Conservation (phyloP, 2,888 invertebrate species). For the Rhagonycha lutea region DNA sequence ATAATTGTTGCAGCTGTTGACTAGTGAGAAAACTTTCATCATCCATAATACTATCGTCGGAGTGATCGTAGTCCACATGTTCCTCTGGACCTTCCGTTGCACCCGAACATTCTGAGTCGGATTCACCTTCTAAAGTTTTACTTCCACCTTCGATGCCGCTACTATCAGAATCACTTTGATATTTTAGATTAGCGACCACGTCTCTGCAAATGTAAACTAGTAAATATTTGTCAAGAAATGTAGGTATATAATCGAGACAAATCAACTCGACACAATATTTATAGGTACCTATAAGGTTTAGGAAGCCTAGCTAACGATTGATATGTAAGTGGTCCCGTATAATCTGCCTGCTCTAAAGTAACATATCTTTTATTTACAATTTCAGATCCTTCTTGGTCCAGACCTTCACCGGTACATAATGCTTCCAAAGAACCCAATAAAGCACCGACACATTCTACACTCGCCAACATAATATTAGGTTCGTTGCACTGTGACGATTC, state of each 20-base stretch:
- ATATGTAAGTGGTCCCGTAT: slow-evolving; percentile 83
- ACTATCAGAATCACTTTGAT: slow-evolving; percentile 67
- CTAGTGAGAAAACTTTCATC: slow-evolving; percentile 69
- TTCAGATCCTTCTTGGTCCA: slow-evolving; percentile 65
- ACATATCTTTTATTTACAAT: slow-evolving; percentile 70
- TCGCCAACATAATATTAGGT: slow-evolving; percentile 75
- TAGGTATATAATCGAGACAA: not conserved
- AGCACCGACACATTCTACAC: slow-evolving; percentile 82
- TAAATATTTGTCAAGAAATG: not conserved
- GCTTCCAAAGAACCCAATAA: slow-evolving; percentile 82
- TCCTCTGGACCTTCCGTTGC: slow-evolving; percentile 76
- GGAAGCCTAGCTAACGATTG: slow-evolving; percentile 82
- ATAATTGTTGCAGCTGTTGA: slow-evolving; percentile 56
- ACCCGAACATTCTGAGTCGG: slow-evolving; percentile 59
- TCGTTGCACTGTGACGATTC: slow-evolving; percentile 86
- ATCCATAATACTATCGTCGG: slow-evolving; percentile 75
- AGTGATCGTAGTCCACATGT: slow-evolving; percentile 58
- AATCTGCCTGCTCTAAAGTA: slow-evolving; percentile 74
- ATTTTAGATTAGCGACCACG: slow-evolving; percentile 67
- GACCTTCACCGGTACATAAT: slow-evolving; percentile 74
- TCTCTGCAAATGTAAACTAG: slow-evolving; percentile 56
- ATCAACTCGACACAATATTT: slow-evolving; percentile 1
- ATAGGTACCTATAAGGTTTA: slow-evolving; percentile 79
- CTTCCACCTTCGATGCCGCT: slow-evolving; percentile 56
- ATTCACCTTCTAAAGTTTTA: slow-evolving; percentile 51